Evolutionary conservation across 2,797 vertebrate genomes (phyloP), one percentile per base, ranked within the genome.

Genomic region (Crenuchus spilurus): DNA sequence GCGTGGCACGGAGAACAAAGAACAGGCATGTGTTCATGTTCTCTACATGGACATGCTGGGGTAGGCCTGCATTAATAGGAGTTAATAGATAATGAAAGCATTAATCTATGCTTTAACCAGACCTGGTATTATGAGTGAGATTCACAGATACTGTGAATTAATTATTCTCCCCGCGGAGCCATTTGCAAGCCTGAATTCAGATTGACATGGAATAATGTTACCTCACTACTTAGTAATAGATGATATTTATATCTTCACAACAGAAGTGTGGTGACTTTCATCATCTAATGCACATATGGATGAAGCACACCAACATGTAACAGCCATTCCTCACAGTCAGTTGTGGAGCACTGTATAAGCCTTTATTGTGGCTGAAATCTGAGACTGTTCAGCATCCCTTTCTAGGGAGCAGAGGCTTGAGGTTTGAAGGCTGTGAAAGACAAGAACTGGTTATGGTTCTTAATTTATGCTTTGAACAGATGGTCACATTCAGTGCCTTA

Each of bases 51-150:
- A 39, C 41, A 60, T 70, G 30, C 51, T 30, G 35, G 16, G 16
- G 5, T 31, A 37, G 51, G 65, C 30, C 71, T 72, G 37, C 37
- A 64, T 42, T 72, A 55, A 68, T 67, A 51, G 28, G 35, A 49
- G 63, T 61, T 74, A 77, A 76, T 77, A 44, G 68, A 54, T 79
- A 52, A 74, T 62, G 26, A 76, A 79, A 51, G 41, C 41, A 68
- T 68, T 68, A 39, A 79, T 79, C 70, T 58, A 51, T 51, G 14
- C 39, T 79, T 68, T 75, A 74, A 77, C 64, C 62, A 75, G 73
- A 51, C 66, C 42, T 61, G 13, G 26, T 37, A 7, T 37, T 66
- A 31, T 58, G 55, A 54, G 41, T 24, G 18, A 41, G 31, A 51
- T 22, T 76, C 44, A n/a, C n/a, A 46, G 11, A 44, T 69, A 57